Conservation (phyloP, 1,140 invertebrate species). For the Triops cancriformis region DNA sequence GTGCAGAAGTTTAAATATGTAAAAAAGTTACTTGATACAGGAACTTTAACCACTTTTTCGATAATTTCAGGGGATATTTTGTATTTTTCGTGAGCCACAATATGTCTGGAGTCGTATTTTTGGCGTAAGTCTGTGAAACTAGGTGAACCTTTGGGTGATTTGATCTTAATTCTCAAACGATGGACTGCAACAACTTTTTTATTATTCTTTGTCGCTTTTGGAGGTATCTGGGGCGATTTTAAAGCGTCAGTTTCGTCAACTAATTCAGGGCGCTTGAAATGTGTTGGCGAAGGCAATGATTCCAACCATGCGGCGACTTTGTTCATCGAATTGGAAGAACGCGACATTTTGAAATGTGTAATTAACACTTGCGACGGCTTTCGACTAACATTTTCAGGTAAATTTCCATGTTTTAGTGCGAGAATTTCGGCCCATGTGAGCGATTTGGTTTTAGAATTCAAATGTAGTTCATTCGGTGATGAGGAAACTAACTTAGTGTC, state of each 20-base stretch:
- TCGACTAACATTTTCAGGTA: neutral
- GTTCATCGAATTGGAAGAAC: neutral
- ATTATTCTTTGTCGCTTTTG: neutral
- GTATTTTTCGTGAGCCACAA: neutral
- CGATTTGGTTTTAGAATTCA: neutral
- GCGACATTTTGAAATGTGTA: neutral
- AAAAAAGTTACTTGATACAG: neutral
- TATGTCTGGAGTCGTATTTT: neutral
- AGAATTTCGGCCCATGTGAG: neutral
- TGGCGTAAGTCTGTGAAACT: neutral
- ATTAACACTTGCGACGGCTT: neutral
- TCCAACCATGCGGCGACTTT: neutral
- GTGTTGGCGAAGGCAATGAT: neutral
- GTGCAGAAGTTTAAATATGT: neutral
- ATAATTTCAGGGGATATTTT: neutral
- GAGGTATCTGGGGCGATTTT: neutral
- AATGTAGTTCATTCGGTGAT: neutral
- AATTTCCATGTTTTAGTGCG: neutral
- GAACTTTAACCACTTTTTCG: neutral
- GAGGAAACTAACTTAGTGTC: neutral
- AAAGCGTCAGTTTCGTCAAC: neutral
- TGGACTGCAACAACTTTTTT: neutral
- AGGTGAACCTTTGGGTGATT: neutral
- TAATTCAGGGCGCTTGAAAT: neutral
- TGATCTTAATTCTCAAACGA: neutral